Percentiles rank a stretch among this genome's conserved stretches.
These are phyloP conservation scores for Sminthurinus aureus DNA, from an alignment of 2,888 invertebrate species.

Conservation along the genomic window DNA sequence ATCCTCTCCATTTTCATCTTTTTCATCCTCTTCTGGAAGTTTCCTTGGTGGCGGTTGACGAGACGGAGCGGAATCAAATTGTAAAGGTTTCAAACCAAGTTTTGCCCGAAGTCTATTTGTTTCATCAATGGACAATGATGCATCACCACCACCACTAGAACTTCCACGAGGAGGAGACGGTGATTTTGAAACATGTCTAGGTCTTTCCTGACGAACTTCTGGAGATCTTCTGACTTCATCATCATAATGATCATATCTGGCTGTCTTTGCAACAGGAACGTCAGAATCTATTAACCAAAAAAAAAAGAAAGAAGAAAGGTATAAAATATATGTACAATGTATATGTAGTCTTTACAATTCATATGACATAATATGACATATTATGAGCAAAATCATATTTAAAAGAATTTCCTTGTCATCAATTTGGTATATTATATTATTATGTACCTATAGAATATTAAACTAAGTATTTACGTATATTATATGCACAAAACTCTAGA, in stretches of 20 bases:
- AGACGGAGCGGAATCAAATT: slow-evolving; percentile 67
- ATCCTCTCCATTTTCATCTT: slow-evolving; percentile 65
- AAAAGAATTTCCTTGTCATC: no score
- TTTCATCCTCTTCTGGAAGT: slow-evolving; percentile 51
- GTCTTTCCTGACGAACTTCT: slow-evolving; percentile 17
- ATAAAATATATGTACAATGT: no score
- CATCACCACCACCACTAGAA: slow-evolving; percentile 62
- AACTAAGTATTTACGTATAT: no score
- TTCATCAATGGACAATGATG: slow-evolving; percentile 78
- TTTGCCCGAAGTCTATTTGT: slow-evolving; percentile 91
- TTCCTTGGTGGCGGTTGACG: slow-evolving; percentile 52
- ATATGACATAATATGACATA: no score
- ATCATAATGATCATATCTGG: slow-evolving; percentile 36
- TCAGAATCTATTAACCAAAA: slow-evolving; percentile 51
- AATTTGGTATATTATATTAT: no score
- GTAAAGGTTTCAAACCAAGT: slow-evolving; percentile 91
- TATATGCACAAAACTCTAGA: no score
- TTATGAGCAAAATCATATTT: no score
- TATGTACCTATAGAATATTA: no score
- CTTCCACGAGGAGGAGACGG: slow-evolving; percentile 61
- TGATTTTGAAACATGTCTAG: slow-evolving; percentile 44
- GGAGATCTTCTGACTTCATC: slow-evolving; percentile 26
- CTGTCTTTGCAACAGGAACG: slow-evolving; percentile 47
- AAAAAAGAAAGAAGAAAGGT: not conserved
- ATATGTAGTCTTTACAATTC: no score